Conservation (phyloP, 2,797 vertebrate species). For the Zalophus californianus region DNA sequence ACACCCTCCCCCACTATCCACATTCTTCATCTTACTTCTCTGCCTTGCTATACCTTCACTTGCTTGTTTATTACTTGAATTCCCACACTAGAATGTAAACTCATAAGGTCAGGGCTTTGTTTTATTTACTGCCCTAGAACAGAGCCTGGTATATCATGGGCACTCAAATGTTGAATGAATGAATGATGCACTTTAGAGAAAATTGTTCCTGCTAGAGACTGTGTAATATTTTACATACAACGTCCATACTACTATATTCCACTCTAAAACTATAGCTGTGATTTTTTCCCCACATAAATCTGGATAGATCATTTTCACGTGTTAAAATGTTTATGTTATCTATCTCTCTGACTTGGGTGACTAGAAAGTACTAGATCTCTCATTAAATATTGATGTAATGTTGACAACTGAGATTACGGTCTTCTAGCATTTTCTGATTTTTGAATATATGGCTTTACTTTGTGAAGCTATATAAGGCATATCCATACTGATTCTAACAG, state of each 20-base stretch:
- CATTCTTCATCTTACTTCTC: not conserved
- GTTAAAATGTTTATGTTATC: not conserved
- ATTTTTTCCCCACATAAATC: not conserved
- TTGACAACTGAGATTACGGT: not conserved
- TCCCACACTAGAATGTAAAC: not conserved
- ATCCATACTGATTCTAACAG: not conserved
- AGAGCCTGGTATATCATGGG: not conserved
- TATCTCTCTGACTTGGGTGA: not conserved
- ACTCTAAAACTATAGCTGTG: slow-evolving; percentile 19
- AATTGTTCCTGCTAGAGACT: not conserved
- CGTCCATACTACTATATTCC: not conserved
- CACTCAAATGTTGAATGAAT: not conserved
- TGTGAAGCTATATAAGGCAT: not conserved
- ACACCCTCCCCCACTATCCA: fast-evolving
- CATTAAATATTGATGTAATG: not conserved
- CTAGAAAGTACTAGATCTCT: not conserved
- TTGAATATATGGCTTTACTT: not conserved
- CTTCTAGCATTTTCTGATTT: not conserved
- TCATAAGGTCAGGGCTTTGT: not conserved
- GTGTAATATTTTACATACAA: not conserved
- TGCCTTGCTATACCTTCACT: not conserved
- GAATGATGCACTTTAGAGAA: not conserved
- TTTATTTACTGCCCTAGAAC: not conserved
- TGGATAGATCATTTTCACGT: not conserved
- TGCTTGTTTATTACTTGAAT: not conserved